Evolutionary conservation across 1,140 invertebrate species (phyloP).

Genomic region (Drosophila repleta): DNA sequence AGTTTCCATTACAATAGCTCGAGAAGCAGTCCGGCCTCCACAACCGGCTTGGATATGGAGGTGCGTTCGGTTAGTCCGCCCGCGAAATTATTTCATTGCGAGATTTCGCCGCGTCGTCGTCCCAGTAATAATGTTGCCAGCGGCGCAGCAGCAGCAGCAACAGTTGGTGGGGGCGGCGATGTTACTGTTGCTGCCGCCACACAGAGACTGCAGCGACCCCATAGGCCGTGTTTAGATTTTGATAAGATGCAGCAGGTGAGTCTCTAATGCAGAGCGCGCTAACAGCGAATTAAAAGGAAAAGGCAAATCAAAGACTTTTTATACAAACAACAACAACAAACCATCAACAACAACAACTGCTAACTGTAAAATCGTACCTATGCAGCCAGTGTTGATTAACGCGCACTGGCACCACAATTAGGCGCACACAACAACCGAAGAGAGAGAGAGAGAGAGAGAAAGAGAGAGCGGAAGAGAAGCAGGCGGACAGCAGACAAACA

Average conservation of each 20-base stretch:
- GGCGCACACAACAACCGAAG: constrained; percentile 42
- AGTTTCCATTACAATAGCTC: constrained; percentile 82
- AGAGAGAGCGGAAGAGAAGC: constrained; percentile 12
- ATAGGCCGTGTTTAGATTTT: constrained; percentile 95
- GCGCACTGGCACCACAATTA: constrained; percentile 40
- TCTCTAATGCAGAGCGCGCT: constrained; percentile 80
- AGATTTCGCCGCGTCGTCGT: constrained; percentile 87
- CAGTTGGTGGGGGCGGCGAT: constrained; percentile 38
- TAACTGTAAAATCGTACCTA: constrained; percentile 36
- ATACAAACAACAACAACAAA: constrained; percentile 64
- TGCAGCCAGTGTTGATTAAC: constrained; percentile 27
- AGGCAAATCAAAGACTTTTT: constrained; percentile 83
- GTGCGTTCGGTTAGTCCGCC: constrained; percentile 88
- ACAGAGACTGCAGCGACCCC: constrained; percentile 87
- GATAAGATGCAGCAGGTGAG: constrained; percentile 94
- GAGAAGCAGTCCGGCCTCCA: constrained; percentile 77
- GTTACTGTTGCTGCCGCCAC: constrained; percentile 82
- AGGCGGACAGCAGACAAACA: constrained; percentile 17
- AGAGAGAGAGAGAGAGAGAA: constrained; percentile 1
- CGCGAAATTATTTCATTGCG: constrained; percentile 89
- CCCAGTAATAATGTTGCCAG: constrained; percentile 82
- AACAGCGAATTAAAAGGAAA: constrained; percentile 49
- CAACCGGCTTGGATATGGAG: constrained; percentile 84
- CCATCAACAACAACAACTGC: constrained; percentile 32
- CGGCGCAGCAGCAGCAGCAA: constrained; percentile 2